Evolutionary conservation across 2,113 vertebrate genomes (phyloP), one percentile per base, ranked within the genome.

Genomic region (Lepidothrix coronata): DNA sequence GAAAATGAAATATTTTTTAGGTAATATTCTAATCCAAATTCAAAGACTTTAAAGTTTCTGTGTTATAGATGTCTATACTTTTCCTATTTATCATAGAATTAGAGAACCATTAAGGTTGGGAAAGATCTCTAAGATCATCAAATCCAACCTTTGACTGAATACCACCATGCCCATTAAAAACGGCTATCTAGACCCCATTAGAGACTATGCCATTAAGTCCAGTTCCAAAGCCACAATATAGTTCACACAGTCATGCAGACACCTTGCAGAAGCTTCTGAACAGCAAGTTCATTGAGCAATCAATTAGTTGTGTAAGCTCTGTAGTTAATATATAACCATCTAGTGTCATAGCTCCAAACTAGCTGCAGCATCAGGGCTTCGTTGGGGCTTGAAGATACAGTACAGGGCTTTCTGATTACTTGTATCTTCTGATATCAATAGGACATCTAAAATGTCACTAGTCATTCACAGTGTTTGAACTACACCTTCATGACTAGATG

Each of bases 301-400:
- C 33, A 57, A 4, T 62, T 78, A 28, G 5, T 9, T 58, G 5
- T 37, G 23, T 31, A 44, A 72, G 46, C 11, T n/a, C 5, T 6
- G 2, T 1, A 16, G 4, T 13, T 66, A 5, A n/a, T 33, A 41
- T 27, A 9, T 0, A 68, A 39, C 2, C 8, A 52, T 21, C 9
- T 20, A 37, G 9, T 39, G 7, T 39, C 22, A 6, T 72, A 75
- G 22, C 5, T 67, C 15, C 33, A 71, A 15, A 46, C 3, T 27
- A 46, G 3, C 14, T 66, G 12, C 12, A 71, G 24, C 15, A 46
- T 24, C 9, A 30, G 2, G n/a, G 39, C 39, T 41, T 41, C 39
- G 13, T 44, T 23, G 23, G 8, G 11, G 25, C 30, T 48, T 63
- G 23, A 52, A 68, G 33, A 54, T 37, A n/a, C 3, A 85, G 58